Evolutionary conservation across 2,797 vertebrate genomes (phyloP), one percentile per base, ranked within the genome.

Genomic region (Coluber constrictor): DNA sequence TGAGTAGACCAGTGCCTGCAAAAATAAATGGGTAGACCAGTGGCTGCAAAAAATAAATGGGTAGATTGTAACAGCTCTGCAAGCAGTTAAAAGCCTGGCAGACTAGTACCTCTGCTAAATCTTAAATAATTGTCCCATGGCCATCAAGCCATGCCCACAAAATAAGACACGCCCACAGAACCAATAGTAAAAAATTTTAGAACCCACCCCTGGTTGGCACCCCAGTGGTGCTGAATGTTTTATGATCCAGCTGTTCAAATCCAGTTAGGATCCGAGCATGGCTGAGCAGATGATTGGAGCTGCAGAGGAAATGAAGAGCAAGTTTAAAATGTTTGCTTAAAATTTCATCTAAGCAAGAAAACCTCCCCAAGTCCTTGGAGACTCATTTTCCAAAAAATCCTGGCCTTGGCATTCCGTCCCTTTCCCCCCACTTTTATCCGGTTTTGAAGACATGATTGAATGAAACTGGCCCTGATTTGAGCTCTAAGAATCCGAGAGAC

Each of bases 401-500:
- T 0, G 66, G 91, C 89, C 92, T 94, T 86, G 32, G 91, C 70
- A 92, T 95, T 0, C 0, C 90, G 87, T 12, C 91, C 86, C 55
- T 89, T 94, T 86, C 59, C 66, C 60, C 29, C 86, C 51, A 5
- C 93, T 90, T 88, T 95, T 92, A 94, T 92, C 92, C 89, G 43
- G 47, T 93, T 94, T 93, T 92, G 93, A 93, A 94, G 92, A 92
- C 0, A 93, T 63, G 94, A 94, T 79, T 47, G 54, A 60, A 88
- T 93, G 92, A 92, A 94, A 91, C 55, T 20, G 88, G 16, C 43
- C 43, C 89, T 94, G 66, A 59, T 87, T 23, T 57, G 79, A 90
- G 54, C 60, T 0, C 55, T 27, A 88, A 47, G 91, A 57, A 57
- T 43, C 23, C 37, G 4, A 47, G 43, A 0, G 0, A 93, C 86